Base-by-base conservation (phyloP, 2,113 vertebrate species). In the Eptesicus fuscus region DNA sequence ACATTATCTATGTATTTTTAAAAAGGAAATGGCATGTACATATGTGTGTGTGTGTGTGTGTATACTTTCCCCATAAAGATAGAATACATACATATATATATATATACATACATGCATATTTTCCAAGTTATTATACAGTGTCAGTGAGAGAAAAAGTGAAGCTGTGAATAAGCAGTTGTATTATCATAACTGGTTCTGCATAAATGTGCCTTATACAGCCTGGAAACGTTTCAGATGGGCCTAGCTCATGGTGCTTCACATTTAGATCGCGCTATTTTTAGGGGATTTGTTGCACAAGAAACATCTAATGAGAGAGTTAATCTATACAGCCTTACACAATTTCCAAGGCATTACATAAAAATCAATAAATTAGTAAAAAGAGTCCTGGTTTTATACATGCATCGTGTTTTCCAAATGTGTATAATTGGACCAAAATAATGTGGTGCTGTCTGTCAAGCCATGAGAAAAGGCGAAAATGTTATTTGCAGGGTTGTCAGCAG, bases 291-390 rank as follows among this genome's bases (percentile, higher is more conserved):
- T 90, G 30, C 51, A 37, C 78, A 22, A 82, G 37, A 89, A 73
- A 69, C 53, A 42, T 0, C 70, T 82, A 79, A 35, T 70, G 25
- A 65, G 44, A 71, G 70, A 78, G 51, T 74, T 69, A 42, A 84
- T 74, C 77, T 69, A n/a, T 42, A 65, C 16, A 82, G 30, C 59
- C 73, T 93, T 53, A 44, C n/a, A 32, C n/a, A 80, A 51, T 82
- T 83, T 90, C 67, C 70, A 86, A 83, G 63, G 18, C 88, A 92
- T 53, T 70, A 51, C 74, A 71, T 82, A 20, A 93, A 53, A 95
- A 91, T 87, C n/a, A 79, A 30, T 53, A 86, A 87, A 83, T 51
- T 80, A 83, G 96, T 42, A 47, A 84, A 78, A 90, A 65, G 18
- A 35, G 77, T 14, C 56, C 14, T 61, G 13, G 79, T 88, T 78